Percentiles rank a stretch among this genome's conserved stretches.
These are phyloP conservation scores for Drymonia ruficornis DNA, from an alignment of 2,888 invertebrate genomes.

Conservation along the genomic window DNA sequence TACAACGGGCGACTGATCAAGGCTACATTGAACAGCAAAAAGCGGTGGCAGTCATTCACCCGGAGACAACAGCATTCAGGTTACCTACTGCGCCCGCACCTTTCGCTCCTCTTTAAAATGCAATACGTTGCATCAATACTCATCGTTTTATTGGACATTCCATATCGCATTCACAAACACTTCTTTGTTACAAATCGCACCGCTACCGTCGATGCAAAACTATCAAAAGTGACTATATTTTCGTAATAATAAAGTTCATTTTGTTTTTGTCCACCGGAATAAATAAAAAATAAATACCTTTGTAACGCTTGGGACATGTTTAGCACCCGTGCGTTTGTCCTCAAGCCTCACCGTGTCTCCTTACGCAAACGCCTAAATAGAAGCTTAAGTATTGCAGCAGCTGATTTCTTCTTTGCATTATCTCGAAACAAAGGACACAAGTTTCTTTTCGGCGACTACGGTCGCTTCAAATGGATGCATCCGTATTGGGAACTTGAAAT, in stretches of 20 bases:
- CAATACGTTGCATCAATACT: constrained; percentile 28
- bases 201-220: too few relatives aligned
- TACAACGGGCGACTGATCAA: constrained; percentile 63
- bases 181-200: too few relatives aligned
- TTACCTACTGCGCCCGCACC: constrained; percentile 46
- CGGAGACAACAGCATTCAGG: constrained; percentile 67
- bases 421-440: constrained; percentile 7
- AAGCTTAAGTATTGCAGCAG: background rate
- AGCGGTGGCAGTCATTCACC: constrained; percentile 58
- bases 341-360: background rate
- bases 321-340: background rate
- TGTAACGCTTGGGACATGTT: background rate
- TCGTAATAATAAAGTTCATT: too few relatives aligned
- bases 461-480: constrained; percentile 4
- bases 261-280: too few relatives aligned
- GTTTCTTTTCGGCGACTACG: background rate
- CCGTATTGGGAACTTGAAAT: constrained; percentile 14
- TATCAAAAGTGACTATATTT: background rate
- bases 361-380: constrained; percentile 1
- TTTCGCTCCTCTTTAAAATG: constrained; percentile 44
- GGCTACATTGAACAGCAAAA: constrained; percentile 61
- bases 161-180: background rate
- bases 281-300: too few relatives aligned
- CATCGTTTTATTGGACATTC: constrained; percentile 16
- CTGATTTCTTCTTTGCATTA: constrained; percentile 5